Base-by-base conservation (phyloP, 2,888 invertebrate species). In the Dioctria rufipes region DNA sequence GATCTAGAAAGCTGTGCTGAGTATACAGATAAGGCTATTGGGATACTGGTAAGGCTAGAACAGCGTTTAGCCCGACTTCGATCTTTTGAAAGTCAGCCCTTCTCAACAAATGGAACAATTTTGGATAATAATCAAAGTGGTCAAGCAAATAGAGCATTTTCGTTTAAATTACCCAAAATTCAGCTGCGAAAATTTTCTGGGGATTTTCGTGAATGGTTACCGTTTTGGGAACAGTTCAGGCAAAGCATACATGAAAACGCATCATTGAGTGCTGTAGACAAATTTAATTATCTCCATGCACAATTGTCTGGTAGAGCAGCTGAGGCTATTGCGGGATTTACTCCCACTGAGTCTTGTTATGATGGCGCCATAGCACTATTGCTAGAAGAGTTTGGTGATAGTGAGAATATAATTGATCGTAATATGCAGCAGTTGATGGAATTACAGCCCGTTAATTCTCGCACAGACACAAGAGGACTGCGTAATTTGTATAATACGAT, bases 401-500 rank as follows among this genome's bases (percentile, higher is more conserved):
- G 46, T 8, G 46, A 46, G 46, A 46, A 66, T 5, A 40, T 66
- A 13, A n/a, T 66, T 4, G 66, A 66, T 25, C 40, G 40, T 43
- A 66, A 40, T 4, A 66, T 66, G 43, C 66, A 66, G 4, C 43
- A 66, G 40, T n/a, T 66, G 8, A 66, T 66, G 66, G 39, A 40
- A 40, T n/a, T 66, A 8, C 66, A 40, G 40, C 43, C 6, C 11
- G n/a, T 66, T 5, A 6, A 8, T 66, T 42, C 66, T 13, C 66
- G 66, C 5, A 42, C 5, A 11, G 43, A 40, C 40, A n/a, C 25
- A 13, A 66, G 25, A 11, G n/a, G n/a, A n/a, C 40, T 66, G 6
- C 66, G 66, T 6, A 66, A 66, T 40, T 43, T 66, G n/a, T 66
- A 66, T 25, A 66, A 66, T 66, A 42, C 8, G 3, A 25, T 66